Base-by-base conservation (phyloP, 1,140 invertebrate genomes). In the Octopus bimaculoides region DNA sequence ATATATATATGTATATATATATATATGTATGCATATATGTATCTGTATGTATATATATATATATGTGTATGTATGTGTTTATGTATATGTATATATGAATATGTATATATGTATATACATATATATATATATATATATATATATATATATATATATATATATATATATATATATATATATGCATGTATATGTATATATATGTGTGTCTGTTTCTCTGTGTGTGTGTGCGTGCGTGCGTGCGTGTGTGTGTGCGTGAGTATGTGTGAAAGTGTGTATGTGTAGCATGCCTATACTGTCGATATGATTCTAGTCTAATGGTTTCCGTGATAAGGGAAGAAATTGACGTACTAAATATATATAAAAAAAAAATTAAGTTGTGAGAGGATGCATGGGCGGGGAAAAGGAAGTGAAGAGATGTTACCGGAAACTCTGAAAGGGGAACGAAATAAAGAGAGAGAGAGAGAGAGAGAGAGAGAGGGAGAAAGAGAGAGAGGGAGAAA, bases 231-330 rank as follows among this genome's bases (percentile, higher is more conserved):
- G 61, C n/a, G 61, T 66, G 61, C n/a, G 61, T 66, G 61, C n/a
- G 61, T 66, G 61, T 66, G 61, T 66, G 61, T 66, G 61, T 66
- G 61, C n/a, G 61, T 66, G 61, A 66, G n/a, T 66, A 66, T n/a
- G 9, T 66, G n/a, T 66, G n/a, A 66, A 66, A 66, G n/a, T 66
- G 9, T 41, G 2, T 41, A 41, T 41, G 12, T 14, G 61, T 66
- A 12, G 61, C n/a, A 14, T n/a, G 17, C 8, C 10, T 10, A 20
- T 9, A 74, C 8, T 10, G 20, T 14, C 12, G 20, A 74, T 9
- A 20, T 17, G 20, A n/a, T 9, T 14, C 10, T 9, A 74, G 17
- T 17, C 9, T 17, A 20, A 74, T 10, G 41, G 10, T 17, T 12
- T 17, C 10, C 10, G 73, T 1, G 73, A 52, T 14, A 74, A n/a